Evolutionary conservation across 1,140 invertebrate genomes (phyloP).

Genomic region (Sycophila sp.): DNA sequence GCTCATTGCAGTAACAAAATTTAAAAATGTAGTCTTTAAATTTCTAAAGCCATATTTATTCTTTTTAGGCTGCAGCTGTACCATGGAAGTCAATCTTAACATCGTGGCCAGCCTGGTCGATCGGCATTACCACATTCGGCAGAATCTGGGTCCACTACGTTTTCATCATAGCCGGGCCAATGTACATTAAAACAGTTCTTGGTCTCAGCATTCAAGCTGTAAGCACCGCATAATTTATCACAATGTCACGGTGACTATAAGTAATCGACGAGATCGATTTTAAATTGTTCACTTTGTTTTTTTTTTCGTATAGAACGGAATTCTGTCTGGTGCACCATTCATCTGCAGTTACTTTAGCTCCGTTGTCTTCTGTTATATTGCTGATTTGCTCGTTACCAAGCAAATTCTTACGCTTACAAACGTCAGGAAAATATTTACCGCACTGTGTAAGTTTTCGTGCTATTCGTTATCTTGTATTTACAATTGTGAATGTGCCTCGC

Average conservation of each 20-base stretch:
- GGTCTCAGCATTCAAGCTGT: conserved; percentile 76
- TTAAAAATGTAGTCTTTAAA: too few species aligned
- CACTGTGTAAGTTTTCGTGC: conserved; percentile 64
- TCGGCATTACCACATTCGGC: conserved; percentile 78
- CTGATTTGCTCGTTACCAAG: conserved; percentile 72
- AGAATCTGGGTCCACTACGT: conserved; percentile 79
- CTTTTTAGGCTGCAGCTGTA: conserved; percentile 62
- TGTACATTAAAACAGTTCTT: conserved; percentile 77
- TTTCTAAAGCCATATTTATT: background rate
- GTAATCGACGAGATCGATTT: background rate
- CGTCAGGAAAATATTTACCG: conserved; percentile 76
- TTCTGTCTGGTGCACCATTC: conserved; percentile 75
- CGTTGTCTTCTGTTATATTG: conserved; percentile 76
- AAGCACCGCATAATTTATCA: conserved; percentile 33
- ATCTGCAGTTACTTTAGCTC: conserved; percentile 77
- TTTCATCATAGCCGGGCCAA: conserved; percentile 77
- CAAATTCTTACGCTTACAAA: conserved; percentile 72
- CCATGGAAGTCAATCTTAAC: conserved; percentile 83
- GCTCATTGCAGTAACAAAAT: too few species aligned
- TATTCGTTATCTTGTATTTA: background rate
- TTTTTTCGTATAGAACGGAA: conserved; percentile 69
- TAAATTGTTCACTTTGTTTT: background rate
- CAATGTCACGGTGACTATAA: background rate
- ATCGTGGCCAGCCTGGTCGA: conserved; percentile 83
- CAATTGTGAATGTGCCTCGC: background rate